A percentile compares a stretch with the other conserved stretches of the same genome.
These are phyloP conservation scores for Timema cristinae DNA, from an alignment of 2,888 invertebrate genomes.

Conservation along the genomic window DNA sequence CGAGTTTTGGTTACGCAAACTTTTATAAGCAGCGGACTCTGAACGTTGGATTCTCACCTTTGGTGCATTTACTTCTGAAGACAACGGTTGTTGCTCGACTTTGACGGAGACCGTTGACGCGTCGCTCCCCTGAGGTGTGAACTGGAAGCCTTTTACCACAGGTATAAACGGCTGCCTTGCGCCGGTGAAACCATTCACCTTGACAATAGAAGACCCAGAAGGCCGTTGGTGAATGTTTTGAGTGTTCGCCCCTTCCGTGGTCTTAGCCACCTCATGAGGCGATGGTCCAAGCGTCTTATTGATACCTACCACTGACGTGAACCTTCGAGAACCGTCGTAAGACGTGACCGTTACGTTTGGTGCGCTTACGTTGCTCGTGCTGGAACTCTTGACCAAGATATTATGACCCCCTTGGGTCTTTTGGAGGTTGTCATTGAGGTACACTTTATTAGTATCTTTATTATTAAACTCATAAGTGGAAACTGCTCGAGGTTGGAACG, in stretches of 20 bases:
- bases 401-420: too few species aligned
- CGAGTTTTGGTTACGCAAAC: not conserved
- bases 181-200: constrained; percentile 15
- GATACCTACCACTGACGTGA: constrained; percentile 30
- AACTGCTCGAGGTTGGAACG: too few species aligned
- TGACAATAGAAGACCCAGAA: constrained; percentile 17
- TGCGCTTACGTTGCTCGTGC: constrained; percentile 11
- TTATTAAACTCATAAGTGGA: too few species aligned
- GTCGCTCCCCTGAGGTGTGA: constrained; percentile 17
- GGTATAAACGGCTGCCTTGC: constrained; percentile 24
- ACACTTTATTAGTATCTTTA: too few species aligned
- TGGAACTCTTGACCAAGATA: constrained; percentile 7
- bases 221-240: constrained; percentile 1
- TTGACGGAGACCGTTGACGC: constrained; percentile 1
- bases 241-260: not conserved
- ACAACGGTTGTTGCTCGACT: not conserved
- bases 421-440: too few species aligned
- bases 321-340: constrained; percentile 16
- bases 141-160: constrained; percentile 28
- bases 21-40: constrained; percentile 17
- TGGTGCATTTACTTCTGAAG: not conserved
- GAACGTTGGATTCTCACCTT: constrained; percentile 16
- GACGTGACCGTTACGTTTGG: constrained; percentile 10
- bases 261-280: not conserved
- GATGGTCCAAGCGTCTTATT: constrained; percentile 15